These are phyloP conservation scores for Aphaenogaster rudis DNA, from an alignment of 1,140 invertebrate species.

Conservation along the genomic window DNA sequence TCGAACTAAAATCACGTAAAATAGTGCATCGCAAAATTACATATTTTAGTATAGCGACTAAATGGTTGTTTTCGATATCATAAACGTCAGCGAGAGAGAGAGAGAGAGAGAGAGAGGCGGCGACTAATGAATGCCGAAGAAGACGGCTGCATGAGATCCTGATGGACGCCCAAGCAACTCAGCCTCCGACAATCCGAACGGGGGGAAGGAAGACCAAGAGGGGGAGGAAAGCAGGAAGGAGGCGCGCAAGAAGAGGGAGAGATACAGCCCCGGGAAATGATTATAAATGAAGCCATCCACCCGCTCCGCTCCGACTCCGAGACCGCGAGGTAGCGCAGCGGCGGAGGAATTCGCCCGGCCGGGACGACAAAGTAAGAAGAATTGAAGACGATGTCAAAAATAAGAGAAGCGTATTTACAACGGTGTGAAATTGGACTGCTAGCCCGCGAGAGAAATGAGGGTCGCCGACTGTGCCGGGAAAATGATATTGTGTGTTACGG, in stretches of 20 bases:
- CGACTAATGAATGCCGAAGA: constrained; percentile 65
- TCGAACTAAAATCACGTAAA: neutral
- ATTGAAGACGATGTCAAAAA: constrained; percentile 83
- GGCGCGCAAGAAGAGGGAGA: constrained; percentile 63
- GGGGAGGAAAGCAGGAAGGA: neutral
- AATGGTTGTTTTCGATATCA: constrained; percentile 40
- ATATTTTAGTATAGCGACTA: constrained; percentile 44
- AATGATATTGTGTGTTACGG: constrained; percentile 81
- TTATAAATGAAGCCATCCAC: constrained; percentile 85
- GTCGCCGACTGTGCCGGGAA: constrained; percentile 79
- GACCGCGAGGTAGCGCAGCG: constrained; percentile 64
- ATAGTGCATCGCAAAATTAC: constrained; percentile 11
- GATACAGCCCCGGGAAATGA: constrained; percentile 84
- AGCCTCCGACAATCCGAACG: constrained; percentile 41
- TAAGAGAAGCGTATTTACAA: constrained; percentile 85
- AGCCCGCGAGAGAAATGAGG: constrained; percentile 82
- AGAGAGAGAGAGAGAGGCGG: neutral
- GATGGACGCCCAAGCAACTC: constrained; percentile 62
- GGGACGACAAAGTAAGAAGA: constrained; percentile 82
- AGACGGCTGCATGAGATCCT: constrained; percentile 61
- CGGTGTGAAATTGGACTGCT: constrained; percentile 86
- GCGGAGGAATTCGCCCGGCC: constrained; percentile 69
- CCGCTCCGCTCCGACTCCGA: constrained; percentile 56
- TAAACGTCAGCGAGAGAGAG: constrained; percentile 19
- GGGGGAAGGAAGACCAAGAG: neutral